Conservation (phyloP, 2,888 invertebrate genomes). For the Cotesia congregata region DNA sequence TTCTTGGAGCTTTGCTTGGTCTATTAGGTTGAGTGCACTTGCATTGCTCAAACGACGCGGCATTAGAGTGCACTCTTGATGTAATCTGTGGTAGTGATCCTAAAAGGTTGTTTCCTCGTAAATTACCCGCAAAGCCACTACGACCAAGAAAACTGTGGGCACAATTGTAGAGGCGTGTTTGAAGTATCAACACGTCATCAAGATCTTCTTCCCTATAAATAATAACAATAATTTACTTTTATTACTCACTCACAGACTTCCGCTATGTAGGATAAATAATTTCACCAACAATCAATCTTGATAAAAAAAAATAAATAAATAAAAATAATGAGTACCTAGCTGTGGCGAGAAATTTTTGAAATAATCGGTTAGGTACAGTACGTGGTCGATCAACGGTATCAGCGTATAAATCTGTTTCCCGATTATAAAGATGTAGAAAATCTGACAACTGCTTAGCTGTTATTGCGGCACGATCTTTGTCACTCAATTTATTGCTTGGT, state of each 20-base stretch:
- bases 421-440: conserved; percentile 86
- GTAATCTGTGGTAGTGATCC: conserved; percentile 68
- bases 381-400: conserved; percentile 79
- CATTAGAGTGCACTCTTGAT: conserved; percentile 66
- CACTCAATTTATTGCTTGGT: conserved; percentile 80
- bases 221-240: conserved; percentile 12
- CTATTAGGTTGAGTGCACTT: conserved; percentile 64
- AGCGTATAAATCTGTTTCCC: conserved; percentile 84
- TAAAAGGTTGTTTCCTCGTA: conserved; percentile 65
- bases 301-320: not conserved
- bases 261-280: not conserved
- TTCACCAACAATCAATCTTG: not conserved
- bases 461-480: conserved; percentile 86
- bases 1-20: conserved; percentile 60
- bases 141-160: conserved; percentile 76
- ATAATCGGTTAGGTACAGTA: conserved; percentile 73
- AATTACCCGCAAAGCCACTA: conserved; percentile 69
- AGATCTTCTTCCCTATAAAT: conserved; percentile 78
- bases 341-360: conserved; percentile 75
- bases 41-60: conserved; percentile 64
- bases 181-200: conserved; percentile 79
- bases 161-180: conserved; percentile 75
- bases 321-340: conserved; percentile 71
- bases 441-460: conserved; percentile 88
- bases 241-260: not conserved